A percentile compares a stretch with the other conserved stretches of the same genome.
Conservation (phyloP, 2,888 invertebrate species). For the Spodoptera littoralis region DNA sequence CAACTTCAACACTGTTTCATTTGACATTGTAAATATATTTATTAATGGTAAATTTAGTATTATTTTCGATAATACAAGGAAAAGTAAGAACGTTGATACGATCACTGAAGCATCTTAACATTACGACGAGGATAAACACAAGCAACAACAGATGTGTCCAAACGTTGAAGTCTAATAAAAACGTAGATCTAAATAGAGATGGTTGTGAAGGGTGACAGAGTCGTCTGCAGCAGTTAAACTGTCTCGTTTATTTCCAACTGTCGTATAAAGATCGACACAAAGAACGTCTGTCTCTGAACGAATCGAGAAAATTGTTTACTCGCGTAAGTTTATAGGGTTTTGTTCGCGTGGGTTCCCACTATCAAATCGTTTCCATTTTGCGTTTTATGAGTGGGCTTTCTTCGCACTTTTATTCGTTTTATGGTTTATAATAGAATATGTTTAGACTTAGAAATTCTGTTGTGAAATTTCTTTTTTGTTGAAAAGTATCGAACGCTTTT, state of each 20-base stretch:
- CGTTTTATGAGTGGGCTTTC: constrained; percentile 20
- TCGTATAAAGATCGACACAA: constrained; percentile 54
- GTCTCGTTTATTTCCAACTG: constrained; percentile 55
- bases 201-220: constrained; percentile 44
- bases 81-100: no score
- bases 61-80: not conserved
- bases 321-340: constrained; percentile 11
- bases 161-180: constrained; percentile 50
- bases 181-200: constrained; percentile 54
- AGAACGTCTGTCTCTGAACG: constrained; percentile 32
- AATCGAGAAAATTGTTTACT: constrained; percentile 41
- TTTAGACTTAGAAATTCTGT: no score
- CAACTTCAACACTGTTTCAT: no score
- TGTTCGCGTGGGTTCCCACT: constrained; percentile 8
- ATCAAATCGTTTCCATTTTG: constrained; percentile 1
- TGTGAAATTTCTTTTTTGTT: constrained; percentile 1
- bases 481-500: constrained; percentile 1
- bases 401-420: constrained; percentile 4
- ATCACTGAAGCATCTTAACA: not conserved
- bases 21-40: no score
- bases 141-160: constrained; percentile 40
- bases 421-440: no score
- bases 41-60: no score
- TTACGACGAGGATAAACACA: constrained; percentile 4
- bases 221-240: constrained; percentile 47